Base-by-base conservation (phyloP, 2,113 vertebrate species). In the Pseudonaja textilis region DNA sequence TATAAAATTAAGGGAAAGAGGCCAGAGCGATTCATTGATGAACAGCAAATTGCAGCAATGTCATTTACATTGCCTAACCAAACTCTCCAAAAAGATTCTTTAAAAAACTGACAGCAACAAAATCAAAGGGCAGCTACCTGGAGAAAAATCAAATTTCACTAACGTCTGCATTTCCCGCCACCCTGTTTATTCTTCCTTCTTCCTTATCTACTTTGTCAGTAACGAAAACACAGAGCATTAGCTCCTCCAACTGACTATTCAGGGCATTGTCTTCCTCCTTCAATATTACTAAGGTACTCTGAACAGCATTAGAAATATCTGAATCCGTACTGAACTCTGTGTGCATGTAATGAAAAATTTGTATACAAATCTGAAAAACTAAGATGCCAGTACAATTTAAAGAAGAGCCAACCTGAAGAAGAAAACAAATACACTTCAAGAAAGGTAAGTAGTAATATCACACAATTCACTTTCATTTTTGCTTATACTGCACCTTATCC, bases 161-260 rank as follows among this genome's bases (percentile, higher is more conserved):
- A 93, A 91, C 14, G 22, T 56, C 59, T 89, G 59, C 34, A 42
- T 42, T 20, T 74, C 6, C 42, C 45, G 87, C 89, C 85, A 29
- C n/a, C 12, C 12, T 5, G 12, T 69, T 39, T 56, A 87, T 93
- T 26, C 93, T 94, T 95, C 94, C 87, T 12, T n/a, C 90, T 47
- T 90, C 90, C 85, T 50, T 61, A 10, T 23, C 91, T 42, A 92
- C 55, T 64, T 42, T 10, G 20, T 90, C 64, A 56, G 85, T 54
- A 3, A 16, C 20, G 91, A 23, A 93, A 95, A 29, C 29, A 16
- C 34, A 91, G 96, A 95, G 91, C 95, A 47, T 95, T 95, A 96
- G 97, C 97, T 97, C 97, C 97, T 96, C 97, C 97, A 97, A 0
- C 93, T 96, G 98, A 96, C 95, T 95, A 57, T 94, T 34, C 90